Evolutionary conservation across 2,113 vertebrate genomes (phyloP).

Genomic region (Trematocara marginatum): DNA sequence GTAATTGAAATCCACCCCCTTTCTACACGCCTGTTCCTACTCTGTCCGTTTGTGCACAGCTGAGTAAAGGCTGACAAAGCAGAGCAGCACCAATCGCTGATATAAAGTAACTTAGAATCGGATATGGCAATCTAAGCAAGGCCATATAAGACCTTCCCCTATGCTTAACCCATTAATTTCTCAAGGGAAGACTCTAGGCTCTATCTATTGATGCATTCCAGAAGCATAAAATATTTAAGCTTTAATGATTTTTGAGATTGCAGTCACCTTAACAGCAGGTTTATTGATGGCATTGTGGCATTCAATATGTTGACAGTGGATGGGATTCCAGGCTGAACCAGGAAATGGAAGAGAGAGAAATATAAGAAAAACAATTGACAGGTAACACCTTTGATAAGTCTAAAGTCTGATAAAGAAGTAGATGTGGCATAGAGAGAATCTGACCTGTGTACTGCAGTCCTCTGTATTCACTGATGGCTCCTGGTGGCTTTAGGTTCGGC

Average conservation of each 20-base stretch:
- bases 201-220: neutral
- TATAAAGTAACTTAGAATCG: neutral
- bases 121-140: neutral
- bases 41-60: slow-evolving; percentile 54
- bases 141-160: neutral
- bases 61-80: slow-evolving; percentile 47
- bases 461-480: slow-evolving; percentile 97
- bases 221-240: neutral
- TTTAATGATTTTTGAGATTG: neutral
- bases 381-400: slow-evolving; percentile 1
- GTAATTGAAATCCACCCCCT: slow-evolving; percentile 70
- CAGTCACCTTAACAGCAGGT: slow-evolving; percentile 95
- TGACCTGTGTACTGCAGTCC: slow-evolving; percentile 97
- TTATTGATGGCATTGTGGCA: slow-evolving; percentile 99
- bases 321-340: slow-evolving; percentile 96
- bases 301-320: slow-evolving; percentile 98
- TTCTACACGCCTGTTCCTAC: slow-evolving; percentile 28
- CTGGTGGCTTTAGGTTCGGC: slow-evolving; percentile 97
- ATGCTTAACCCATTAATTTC: neutral
- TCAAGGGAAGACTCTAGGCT: neutral
- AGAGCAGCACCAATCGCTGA: neutral
- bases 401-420: neutral
- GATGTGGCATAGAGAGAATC: slow-evolving; percentile 10
- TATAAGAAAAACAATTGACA: neutral
- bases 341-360: neutral